Evolutionary conservation across 2,797 vertebrate species (phyloP), one percentile per base, ranked within the genome.

Genomic region (Holocentrus rufus): DNA sequence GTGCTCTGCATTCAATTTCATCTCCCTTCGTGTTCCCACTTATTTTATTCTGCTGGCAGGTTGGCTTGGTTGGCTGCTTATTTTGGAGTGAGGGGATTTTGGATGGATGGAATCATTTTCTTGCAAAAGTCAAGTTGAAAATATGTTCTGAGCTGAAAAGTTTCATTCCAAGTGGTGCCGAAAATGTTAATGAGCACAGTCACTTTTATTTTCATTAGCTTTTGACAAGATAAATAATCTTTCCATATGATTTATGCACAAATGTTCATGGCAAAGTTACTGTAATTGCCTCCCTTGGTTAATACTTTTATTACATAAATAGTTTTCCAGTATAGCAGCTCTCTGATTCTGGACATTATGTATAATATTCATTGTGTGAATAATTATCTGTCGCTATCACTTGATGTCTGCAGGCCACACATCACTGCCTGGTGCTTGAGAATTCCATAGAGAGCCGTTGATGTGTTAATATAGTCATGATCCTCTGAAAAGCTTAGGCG

Each of bases 401-500:
- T 52, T 49, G 79, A 47, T 67, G 46, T 81, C 57, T 61, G 53
- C 59, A 34, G 72, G 23, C 65, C 64, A 62, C 55, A 76, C 13
- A 13, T 82, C 71, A 65, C 60, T 30, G 62, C 57, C 11, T 46
- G 74, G n/a, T 71, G 31, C 23, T 55, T 17, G 13, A 58, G 81
- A 55, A 77, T 60, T 64, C 70, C 61, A 44, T 25, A 36, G 65
- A 79, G 49, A 77, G 39, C 59, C 58, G 74, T 78, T 85, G 74
- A 85, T 79, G 63, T 85, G 80, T 78, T 87, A 76, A 88, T 81
- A 55, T 56, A 74, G 72, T 50, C 78, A 56, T 77, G 83, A 88
- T 82, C 77, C n/a, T 63, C 82, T 87, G 62, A 80, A 61, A 86
- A 75, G 84, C 87, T 87, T 79, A 81, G 58, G 44, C 77, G 65